phyloP scores from a whole-genome alignment of 2,888 invertebrate genomes.

The Gisinianus flammeolus region DNA sequence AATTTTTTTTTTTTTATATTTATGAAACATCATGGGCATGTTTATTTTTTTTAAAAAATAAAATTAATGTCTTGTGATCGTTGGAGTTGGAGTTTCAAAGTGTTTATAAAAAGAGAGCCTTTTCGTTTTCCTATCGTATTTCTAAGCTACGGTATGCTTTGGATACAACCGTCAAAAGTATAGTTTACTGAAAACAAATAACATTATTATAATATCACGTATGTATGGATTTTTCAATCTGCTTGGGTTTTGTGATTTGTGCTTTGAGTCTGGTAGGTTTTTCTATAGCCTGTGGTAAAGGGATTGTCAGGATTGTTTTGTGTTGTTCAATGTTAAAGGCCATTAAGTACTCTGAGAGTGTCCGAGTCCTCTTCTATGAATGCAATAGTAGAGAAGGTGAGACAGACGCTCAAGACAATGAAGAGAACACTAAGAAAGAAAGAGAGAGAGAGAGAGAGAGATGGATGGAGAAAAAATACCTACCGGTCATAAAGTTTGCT shows the following conservation, averaged over 20 bases:
- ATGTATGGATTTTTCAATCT: neutral
- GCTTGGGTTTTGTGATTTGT: neutral
- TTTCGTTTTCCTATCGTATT: neutral
- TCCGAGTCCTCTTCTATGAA: neutral
- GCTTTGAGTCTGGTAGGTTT: neutral
- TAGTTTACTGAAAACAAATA: neutral
- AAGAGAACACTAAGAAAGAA: neutral
- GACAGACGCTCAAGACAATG: neutral
- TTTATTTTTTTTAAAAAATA: constrained; percentile 23
- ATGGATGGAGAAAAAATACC: constrained; percentile 23
- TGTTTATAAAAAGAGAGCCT: neutral
- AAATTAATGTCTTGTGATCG: constrained; percentile 26
- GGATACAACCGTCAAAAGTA: neutral
- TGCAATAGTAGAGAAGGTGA: neutral
- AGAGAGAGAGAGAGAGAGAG: neutral
- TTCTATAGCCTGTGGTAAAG: neutral
- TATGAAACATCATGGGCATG: constrained; percentile 21
- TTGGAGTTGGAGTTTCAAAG: neutral
- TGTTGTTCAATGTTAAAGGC: neutral
- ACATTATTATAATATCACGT: neutral
- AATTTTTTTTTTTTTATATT: neutral
- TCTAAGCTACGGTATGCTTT: neutral
- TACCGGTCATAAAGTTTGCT: constrained; percentile 33
- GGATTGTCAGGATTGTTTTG: neutral
- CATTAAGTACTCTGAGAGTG: neutral